These are phyloP conservation scores for Holacanthus passer DNA, from an alignment of 2,113 vertebrate genomes.

Conservation along the genomic window DNA sequence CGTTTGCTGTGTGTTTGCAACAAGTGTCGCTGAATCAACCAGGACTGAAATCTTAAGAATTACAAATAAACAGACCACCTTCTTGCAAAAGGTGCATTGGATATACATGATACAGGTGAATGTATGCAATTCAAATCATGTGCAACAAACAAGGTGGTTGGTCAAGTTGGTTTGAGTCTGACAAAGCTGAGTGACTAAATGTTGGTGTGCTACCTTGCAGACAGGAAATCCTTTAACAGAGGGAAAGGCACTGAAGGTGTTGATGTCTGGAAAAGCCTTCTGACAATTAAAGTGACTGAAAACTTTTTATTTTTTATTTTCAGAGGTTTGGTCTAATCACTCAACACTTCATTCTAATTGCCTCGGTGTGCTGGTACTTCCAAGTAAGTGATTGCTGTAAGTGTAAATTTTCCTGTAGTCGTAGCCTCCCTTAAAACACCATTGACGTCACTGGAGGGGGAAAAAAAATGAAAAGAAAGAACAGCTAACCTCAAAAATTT, in stretches of 20 bases:
- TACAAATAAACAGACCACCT: background rate
- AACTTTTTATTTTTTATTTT: conserved; percentile 22
- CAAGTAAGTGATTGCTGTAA: conserved; percentile 68
- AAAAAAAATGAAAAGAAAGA: conserved; percentile 16
- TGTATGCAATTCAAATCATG: background rate
- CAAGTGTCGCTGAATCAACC: too few species aligned
- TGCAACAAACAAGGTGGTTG: background rate
- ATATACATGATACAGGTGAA: background rate
- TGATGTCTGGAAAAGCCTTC: conserved; percentile 57
- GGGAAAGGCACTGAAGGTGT: conserved; percentile 13
- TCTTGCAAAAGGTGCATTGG: background rate
- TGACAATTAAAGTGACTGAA: conserved; percentile 19
- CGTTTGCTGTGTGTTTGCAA: too few species aligned
- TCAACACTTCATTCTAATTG: conserved; percentile 69
- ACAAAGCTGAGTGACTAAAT: background rate
- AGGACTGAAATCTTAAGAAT: too few species aligned
- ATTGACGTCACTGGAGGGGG: conserved; percentile 67
- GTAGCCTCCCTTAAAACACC: conserved; percentile 61
- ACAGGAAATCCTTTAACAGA: conserved; percentile 63
- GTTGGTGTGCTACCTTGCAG: background rate
- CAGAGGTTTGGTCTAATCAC: conserved; percentile 32
- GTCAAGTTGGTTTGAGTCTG: background rate
- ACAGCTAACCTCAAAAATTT: conserved; percentile 45
- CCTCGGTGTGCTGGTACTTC: conserved; percentile 61
- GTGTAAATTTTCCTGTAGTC: conserved; percentile 72